These are phyloP conservation scores for Calyptommatus sinebrachiatus DNA, from an alignment of 2,113 vertebrate species.

Conservation along the genomic window DNA sequence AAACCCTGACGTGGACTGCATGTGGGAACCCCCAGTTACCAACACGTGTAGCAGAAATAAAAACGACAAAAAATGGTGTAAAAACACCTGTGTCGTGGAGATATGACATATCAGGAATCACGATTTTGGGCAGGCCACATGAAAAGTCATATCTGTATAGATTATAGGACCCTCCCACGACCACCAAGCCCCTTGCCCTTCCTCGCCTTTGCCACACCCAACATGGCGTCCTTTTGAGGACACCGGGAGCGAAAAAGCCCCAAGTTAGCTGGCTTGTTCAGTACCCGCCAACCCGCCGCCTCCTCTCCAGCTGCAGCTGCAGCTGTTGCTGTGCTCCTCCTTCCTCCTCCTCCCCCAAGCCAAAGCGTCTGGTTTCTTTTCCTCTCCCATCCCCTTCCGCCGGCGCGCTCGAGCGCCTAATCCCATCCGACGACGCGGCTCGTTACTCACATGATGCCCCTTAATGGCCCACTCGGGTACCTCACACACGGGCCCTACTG, in stretches of 20 bases:
- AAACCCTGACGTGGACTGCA: too few species aligned
- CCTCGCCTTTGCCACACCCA: neutral
- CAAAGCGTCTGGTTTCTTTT: neutral
- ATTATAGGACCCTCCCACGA: too few species aligned
- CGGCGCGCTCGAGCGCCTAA: neutral
- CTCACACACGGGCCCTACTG: neutral
- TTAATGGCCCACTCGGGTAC: neutral
- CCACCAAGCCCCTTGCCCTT: neutral
- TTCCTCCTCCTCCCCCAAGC: too few species aligned
- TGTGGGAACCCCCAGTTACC: too few species aligned
- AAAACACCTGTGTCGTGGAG: too few species aligned
- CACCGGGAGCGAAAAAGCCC: neutral
- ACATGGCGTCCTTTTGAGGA: neutral
- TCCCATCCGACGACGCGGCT: neutral
- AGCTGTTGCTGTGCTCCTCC: neutral
- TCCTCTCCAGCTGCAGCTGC: neutral
- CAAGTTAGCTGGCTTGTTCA: too few species aligned
- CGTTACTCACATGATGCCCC: conserved; percentile 13
- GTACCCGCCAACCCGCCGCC: neutral
- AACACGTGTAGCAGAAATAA: too few species aligned
- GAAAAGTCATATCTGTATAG: too few species aligned
- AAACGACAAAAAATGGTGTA: too few species aligned
- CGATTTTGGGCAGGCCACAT: too few species aligned
- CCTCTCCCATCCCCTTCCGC: neutral
- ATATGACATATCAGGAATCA: too few species aligned